Evolutionary conservation across 1,140 invertebrate genomes (phyloP), one percentile per base, ranked within the genome.

Genomic region (Zaprionus taronus): DNA sequence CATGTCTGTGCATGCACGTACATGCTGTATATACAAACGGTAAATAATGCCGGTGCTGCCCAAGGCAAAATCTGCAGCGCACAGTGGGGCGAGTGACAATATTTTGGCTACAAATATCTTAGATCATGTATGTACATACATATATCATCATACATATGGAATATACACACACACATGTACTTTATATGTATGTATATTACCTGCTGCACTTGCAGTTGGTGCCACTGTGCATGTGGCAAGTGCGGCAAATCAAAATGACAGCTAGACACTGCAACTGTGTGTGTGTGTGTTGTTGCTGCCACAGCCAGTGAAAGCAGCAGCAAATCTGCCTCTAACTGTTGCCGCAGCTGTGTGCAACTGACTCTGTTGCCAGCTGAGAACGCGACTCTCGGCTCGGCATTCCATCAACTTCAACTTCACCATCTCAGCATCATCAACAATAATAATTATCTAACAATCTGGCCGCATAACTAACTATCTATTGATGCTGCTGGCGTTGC

Each of bases 181-280:
- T 15, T 2, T 22, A 22, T 22, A 41, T 41, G 11, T 15, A 15
- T 41, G 36, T 15, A 5, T 14, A 41, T 41, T 14, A 41, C 12
- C 5, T 15, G 12, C n/a, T 14, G 38, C 38, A 34, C 31, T 34
- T 34, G 49, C 12, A 57, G 64, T 41, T 76, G 49, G 62, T 14
- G 44, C 78, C 81, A 84, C 53, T 64, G 81, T 84, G 70, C 63
- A 41, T 41, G 72, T 41, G 72, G 62, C 73, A 77, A 82, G 75
- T 66, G 74, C 70, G 70, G 82, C 84, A 81, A 84, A 84, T 81
- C 82, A 85, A 85, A 85, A 81, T 85, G 82, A 84, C 82, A 84
- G 82, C 81, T 81, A 83, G 72, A 84, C 60, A 60, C 36, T 63
- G 75, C 63, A 66, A 66, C 69, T 58, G 24, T 47, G 15, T 7